Conservation (phyloP, 2,888 invertebrate species). For the Agonum fuliginosum region DNA sequence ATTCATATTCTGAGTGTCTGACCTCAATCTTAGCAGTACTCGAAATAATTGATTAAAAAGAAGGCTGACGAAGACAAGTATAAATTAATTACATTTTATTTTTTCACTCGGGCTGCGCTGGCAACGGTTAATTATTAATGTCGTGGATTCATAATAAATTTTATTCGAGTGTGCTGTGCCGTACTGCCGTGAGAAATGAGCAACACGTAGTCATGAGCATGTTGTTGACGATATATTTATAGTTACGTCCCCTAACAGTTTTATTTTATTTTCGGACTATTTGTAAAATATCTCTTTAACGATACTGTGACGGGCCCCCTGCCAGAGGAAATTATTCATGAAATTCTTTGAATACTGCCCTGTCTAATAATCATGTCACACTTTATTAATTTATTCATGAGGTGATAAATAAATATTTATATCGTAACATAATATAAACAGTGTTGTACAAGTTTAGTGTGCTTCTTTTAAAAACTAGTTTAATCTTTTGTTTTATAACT, state of each 20-base stretch:
- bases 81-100: constrained; percentile 50
- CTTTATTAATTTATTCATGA: no score
- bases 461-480: no score
- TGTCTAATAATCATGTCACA: constrained; percentile 20
- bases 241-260: constrained; percentile 25
- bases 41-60: constrained; percentile 50
- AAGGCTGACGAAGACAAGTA: constrained; percentile 36
- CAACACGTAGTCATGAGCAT: constrained; percentile 3
- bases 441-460: no score
- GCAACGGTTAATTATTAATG: constrained; percentile 45
- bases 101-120: constrained; percentile 19
- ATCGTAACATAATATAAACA: no score
- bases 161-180: constrained; percentile 37
- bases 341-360: constrained; percentile 10
- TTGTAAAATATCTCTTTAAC: constrained; percentile 51
- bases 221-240: constrained; percentile 50
- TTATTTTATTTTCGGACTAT: constrained; percentile 44
- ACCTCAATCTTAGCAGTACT: constrained; percentile 36
- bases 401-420: no score
- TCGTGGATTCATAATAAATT: constrained; percentile 45
- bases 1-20: constrained; percentile 4
- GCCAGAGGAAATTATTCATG: constrained; percentile 13
- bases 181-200: constrained; percentile 37
- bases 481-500: no score
- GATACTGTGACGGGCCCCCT: constrained; percentile 40